Evolutionary conservation across 1,140 invertebrate species (phyloP).

Genomic region (Galendromus occidentalis): DNA sequence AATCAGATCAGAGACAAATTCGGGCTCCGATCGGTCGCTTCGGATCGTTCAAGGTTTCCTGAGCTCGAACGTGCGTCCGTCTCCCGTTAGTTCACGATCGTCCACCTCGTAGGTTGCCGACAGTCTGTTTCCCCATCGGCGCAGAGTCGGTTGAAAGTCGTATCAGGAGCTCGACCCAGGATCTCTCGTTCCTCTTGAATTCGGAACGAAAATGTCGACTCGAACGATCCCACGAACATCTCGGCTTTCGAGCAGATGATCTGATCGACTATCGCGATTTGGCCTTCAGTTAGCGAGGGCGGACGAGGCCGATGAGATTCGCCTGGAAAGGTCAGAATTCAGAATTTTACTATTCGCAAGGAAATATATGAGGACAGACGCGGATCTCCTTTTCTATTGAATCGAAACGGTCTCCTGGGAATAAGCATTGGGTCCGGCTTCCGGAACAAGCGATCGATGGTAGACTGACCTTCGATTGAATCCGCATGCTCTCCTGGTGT

Average conservation of each 20-base stretch:
- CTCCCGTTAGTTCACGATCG: constrained; percentile 22
- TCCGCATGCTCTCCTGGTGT: background rate
- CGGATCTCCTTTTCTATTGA: background rate
- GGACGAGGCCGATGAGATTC: background rate
- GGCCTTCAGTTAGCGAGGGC: constrained; percentile 46
- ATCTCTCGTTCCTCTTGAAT: constrained; percentile 95
- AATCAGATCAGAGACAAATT: too few relatives aligned
- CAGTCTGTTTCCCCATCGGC: constrained; percentile 29
- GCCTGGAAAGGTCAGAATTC: background rate
- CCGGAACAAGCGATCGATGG: too few relatives aligned
- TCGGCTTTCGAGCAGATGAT: constrained; percentile 71
- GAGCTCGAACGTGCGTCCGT: too few relatives aligned
- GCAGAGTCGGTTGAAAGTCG: constrained; percentile 78
- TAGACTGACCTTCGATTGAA: background rate
- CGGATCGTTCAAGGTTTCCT: too few relatives aligned
- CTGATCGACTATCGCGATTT: constrained; percentile 83
- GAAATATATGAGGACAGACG: background rate
- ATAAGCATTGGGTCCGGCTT: too few relatives aligned
- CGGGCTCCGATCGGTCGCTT: too few relatives aligned
- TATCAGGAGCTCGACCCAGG: constrained; percentile 51
- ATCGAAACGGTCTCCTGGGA: too few relatives aligned
- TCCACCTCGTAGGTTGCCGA: constrained; percentile 34
- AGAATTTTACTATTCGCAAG: background rate
- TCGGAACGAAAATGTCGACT: constrained; percentile 85
- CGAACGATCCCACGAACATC: constrained; percentile 65